A percentile compares a stretch with the other conserved stretches of the same genome.
These are phyloP conservation scores for Echinometra lucunter DNA, from an alignment of 53 echinoderm and acorn worm genomes.

Conservation along the genomic window DNA sequence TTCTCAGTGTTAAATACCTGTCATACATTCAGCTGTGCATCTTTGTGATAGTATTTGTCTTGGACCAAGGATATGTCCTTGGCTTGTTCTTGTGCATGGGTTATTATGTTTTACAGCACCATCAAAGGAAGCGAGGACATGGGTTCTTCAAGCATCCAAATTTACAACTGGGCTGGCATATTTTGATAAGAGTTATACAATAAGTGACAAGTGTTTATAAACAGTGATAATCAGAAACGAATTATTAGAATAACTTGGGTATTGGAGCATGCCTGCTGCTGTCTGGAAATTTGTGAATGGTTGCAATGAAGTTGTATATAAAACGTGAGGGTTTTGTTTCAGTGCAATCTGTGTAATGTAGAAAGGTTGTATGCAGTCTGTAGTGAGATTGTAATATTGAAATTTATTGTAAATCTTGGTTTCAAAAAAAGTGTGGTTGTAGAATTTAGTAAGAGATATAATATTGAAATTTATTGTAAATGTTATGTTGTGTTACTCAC, in stretches of 20 bases:
- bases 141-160: background rate
- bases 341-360: background rate
- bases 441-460: no score
- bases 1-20: background rate
- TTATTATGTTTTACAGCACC: conserved; percentile 13
- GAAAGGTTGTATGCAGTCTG: background rate
- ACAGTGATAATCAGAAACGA: conserved; percentile 53
- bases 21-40: background rate
- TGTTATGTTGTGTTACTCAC: no score
- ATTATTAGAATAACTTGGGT: conserved; percentile 39
- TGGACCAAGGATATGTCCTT: no score
- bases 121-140: background rate
- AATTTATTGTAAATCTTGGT: background rate
- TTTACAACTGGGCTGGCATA: conserved; percentile 30
- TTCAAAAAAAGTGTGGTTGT: no score
- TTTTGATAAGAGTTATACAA: conserved; percentile 56
- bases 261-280: background rate
- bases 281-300: conserved; percentile 33
- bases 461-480: no score
- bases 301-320: background rate
- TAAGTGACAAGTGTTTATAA: conserved; percentile 56
- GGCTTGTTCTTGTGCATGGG: background rate
- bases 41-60: background rate
- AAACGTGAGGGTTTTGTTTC: background rate
- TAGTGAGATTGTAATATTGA: background rate